Conservation (phyloP, 2,888 invertebrate genomes). For the Torymus aiolomorphi region DNA sequence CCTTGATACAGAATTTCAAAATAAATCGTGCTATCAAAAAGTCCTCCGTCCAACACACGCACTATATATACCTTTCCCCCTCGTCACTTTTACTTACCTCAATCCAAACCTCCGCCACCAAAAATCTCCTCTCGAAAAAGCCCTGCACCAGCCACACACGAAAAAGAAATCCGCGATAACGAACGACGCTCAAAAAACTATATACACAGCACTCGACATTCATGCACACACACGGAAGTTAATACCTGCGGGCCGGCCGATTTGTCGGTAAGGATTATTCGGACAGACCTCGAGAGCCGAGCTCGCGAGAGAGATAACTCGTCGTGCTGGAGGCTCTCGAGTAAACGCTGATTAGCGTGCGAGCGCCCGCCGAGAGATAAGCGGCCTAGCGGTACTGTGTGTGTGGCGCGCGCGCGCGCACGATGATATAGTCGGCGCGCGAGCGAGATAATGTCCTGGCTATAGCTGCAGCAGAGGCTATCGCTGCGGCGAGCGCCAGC, state of each 20-base stretch:
- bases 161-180: constrained; percentile 14
- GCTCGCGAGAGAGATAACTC: not conserved
- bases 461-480: too few species aligned
- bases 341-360: constrained; percentile 71
- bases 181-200: not conserved
- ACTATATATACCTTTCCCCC: too few species aligned
- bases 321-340: constrained; percentile 19
- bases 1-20: too few species aligned
- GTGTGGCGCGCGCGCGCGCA: constrained; percentile 55
- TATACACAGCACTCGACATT: too few species aligned
- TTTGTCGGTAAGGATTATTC: constrained; percentile 72
- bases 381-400: constrained; percentile 69
- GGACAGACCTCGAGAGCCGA: constrained; percentile 66
- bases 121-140: too few species aligned
- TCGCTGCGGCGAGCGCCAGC: too few species aligned
- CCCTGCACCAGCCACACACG: too few species aligned
- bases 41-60: too few species aligned
- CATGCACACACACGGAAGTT: constrained; percentile 59
- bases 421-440: constrained; percentile 55
- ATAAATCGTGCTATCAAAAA: too few species aligned
- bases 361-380: constrained; percentile 72
- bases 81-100: too few species aligned
- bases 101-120: too few species aligned
- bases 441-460: too few species aligned
- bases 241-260: constrained; percentile 63